Conservation (phyloP, 1,140 invertebrate genomes). For the Brachionus rubens region DNA sequence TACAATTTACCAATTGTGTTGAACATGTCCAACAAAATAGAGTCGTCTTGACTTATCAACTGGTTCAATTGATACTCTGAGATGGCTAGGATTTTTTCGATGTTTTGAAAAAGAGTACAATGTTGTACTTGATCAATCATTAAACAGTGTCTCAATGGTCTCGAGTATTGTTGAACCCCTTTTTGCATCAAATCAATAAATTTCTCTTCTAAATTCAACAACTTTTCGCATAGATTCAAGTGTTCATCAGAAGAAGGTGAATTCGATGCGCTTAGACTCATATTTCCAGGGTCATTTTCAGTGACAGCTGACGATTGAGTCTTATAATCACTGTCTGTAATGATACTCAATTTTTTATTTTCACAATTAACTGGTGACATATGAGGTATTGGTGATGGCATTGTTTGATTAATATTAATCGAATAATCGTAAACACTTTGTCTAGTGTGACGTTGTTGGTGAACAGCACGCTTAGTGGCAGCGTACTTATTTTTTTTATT, state of each 20-base stretch:
- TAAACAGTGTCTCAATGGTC: slow-evolving; percentile 35
- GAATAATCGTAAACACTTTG: neutral
- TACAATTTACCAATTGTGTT: slow-evolving; percentile 44
- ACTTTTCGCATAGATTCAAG: slow-evolving; percentile 17
- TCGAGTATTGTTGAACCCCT: slow-evolving; percentile 38
- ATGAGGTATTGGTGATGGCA: slow-evolving; percentile 32
- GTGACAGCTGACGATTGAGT: slow-evolving; percentile 33
- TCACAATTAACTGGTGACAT: neutral
- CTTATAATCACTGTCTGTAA: slow-evolving; percentile 38
- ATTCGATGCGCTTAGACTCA: neutral
- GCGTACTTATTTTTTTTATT: neutral
- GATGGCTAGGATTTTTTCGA: slow-evolving; percentile 39
- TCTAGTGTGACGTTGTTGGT: neutral
- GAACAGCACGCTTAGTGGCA: neutral
- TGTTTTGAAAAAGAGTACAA: slow-evolving; percentile 29
- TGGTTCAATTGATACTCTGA: slow-evolving; percentile 44
- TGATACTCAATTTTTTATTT: slow-evolving; percentile 3
- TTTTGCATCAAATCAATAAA: slow-evolving; percentile 38
- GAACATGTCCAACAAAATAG: slow-evolving; percentile 40
- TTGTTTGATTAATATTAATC: neutral
- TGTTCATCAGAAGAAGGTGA: neutral
- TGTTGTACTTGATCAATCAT: slow-evolving; percentile 22
- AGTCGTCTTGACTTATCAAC: slow-evolving; percentile 37
- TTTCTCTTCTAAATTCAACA: slow-evolving; percentile 44
- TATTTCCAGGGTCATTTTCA: neutral